Base-by-base conservation (phyloP, 2,888 invertebrate species). In the Enoplolaimus lenunculus region DNA sequence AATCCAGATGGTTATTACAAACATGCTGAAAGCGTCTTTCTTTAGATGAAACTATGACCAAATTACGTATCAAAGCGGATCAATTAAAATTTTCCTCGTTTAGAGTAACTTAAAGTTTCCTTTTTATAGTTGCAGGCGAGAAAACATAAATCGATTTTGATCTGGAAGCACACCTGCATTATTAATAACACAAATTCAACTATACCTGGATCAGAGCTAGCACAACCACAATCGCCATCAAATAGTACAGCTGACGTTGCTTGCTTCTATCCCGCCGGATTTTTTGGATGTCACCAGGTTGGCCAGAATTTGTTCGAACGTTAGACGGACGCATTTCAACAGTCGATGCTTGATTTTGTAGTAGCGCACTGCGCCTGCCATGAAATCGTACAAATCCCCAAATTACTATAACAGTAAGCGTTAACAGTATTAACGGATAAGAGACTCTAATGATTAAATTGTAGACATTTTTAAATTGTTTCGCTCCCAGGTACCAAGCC, bases 191-290 rank as follows among this genome's bases (percentile, higher is more conserved):
- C n/a, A n/a, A n/a, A n/a, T n/a, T n/a, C n/a, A n/a, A n/a, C n/a
- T 21, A 13, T 45, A 66, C 67, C 34, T 66, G 67, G 3, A 66
- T 34, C 7, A 66, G 34, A n/a, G 67, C 67, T 13, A 66, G 31
- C 26, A 66, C 34, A 3, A 66, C 67, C 2, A 66, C 67, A 3
- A 34, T 34, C 13, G 34, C 34, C 67, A 66, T 66, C n/a, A 66
- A 34, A 34, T 66, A 66, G n/a, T 34, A 66, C 7, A 66, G n/a
- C 31, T 66, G 31, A 26, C 67, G 28, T 66, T 66, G 34, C 34
- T 34, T 2, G n/a, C 26, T 26, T 31, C 67, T 21, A 13, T 31
- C 67, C 2, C 34, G 33, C 26, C 13, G n/a, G 29, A 34, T 21
- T 21, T 34, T 31, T 34, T 66, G n/a, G 7, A 21, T 21, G 7